Conservation (phyloP, 2,797 vertebrate genomes). For the Poecilia picta region DNA sequence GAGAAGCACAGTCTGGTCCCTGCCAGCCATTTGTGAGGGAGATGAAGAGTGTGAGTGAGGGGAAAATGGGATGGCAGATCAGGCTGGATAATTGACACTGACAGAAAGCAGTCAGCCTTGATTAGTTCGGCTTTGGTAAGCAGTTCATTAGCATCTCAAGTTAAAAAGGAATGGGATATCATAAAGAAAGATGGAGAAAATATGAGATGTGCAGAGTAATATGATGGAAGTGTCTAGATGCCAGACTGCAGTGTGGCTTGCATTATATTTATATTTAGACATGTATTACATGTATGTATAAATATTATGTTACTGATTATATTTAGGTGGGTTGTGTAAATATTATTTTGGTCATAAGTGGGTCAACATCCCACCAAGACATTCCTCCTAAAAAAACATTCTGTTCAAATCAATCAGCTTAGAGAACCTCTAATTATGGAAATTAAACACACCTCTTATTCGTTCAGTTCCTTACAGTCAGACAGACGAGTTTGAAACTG, state of each 20-base stretch:
- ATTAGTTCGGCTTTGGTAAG: conserved; percentile 84
- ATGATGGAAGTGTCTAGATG: neutral
- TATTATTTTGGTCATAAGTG: neutral
- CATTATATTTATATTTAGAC: neutral
- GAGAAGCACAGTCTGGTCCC: conserved; percentile 67
- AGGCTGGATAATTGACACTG: conserved; percentile 83
- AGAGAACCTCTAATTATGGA: too few relatives aligned
- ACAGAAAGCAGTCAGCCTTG: conserved; percentile 84
- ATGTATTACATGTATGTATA: neutral
- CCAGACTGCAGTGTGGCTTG: neutral
- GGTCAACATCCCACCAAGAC: neutral
- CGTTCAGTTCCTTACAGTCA: too few relatives aligned
- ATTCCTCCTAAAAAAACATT: neutral
- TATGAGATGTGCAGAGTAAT: conserved; percentile 31
- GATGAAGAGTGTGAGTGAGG: conserved; percentile 54
- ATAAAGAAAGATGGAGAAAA: conserved; percentile 45
- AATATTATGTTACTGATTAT: neutral
- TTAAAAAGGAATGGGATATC: conserved; percentile 50
- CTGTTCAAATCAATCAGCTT: neutral
- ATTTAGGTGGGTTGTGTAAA: neutral
- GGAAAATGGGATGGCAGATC: conserved; percentile 51
- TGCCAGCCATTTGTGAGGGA: conserved; percentile 64
- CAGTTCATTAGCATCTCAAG: conserved; percentile 79
- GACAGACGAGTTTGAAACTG: too few relatives aligned
- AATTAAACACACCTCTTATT: too few relatives aligned